Conservation (phyloP, 2,888 invertebrate genomes). For the Camponotus fellah region DNA sequence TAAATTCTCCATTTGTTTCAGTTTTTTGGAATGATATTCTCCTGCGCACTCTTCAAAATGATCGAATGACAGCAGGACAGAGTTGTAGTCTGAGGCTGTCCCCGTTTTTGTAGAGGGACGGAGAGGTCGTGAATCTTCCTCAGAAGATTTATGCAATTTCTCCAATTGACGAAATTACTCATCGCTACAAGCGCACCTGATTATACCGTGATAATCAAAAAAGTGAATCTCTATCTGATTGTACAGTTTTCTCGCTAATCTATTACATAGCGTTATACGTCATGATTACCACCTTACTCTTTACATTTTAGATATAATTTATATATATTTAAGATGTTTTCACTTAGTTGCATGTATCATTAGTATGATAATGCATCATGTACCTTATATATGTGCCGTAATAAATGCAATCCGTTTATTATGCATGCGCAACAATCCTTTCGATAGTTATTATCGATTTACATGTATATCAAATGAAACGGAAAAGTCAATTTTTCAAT, state of each 20-base stretch:
- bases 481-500: background rate
- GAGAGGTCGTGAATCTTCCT: slow-evolving; percentile 54
- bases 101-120: slow-evolving; percentile 45
- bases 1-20: slow-evolving; percentile 85
- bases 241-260: slow-evolving; percentile 66
- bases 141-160: slow-evolving; percentile 60
- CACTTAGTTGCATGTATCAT: slow-evolving; percentile 51
- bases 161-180: slow-evolving; percentile 65
- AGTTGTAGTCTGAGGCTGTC: slow-evolving; percentile 47
- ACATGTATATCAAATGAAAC: background rate
- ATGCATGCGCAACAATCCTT: background rate
- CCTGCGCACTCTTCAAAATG: slow-evolving; percentile 94
- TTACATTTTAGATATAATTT: slow-evolving; percentile 60
- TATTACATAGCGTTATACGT: slow-evolving; percentile 49
- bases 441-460: background rate
- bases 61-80: slow-evolving; percentile 87
- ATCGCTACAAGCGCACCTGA: slow-evolving; percentile 60
- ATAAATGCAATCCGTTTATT: slow-evolving; percentile 59
- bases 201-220: slow-evolving; percentile 68
- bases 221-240: slow-evolving; percentile 64
- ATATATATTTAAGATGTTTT: slow-evolving; percentile 51
- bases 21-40: slow-evolving; percentile 94
- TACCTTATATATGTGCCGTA: slow-evolving; percentile 65
- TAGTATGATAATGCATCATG: slow-evolving; percentile 57
- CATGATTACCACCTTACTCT: slow-evolving; percentile 16